Conservation (phyloP, 2,888 invertebrate species). For the Tillus elongatus region DNA sequence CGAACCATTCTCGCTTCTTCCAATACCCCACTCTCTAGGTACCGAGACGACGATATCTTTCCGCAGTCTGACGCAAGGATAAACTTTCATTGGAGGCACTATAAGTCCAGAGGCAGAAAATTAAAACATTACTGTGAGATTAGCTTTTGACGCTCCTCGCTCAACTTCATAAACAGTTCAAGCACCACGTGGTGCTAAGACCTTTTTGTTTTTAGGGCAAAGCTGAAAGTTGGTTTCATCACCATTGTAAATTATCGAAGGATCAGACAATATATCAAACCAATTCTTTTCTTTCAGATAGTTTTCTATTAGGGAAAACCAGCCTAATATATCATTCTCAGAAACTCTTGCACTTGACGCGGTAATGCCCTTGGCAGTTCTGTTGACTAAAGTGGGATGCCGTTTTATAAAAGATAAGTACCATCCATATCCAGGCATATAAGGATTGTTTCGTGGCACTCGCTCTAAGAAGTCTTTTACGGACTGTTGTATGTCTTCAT, state of each 20-base stretch:
- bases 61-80: slow-evolving; percentile 14
- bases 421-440: slow-evolving; percentile 10
- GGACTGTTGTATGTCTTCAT: not conserved
- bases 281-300: slow-evolving; percentile 4
- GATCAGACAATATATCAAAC: slow-evolving; percentile 6
- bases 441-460: slow-evolving; percentile 3
- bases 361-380: slow-evolving; percentile 4
- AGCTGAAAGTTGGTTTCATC: slow-evolving; percentile 7
- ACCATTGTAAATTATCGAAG: slow-evolving; percentile 5
- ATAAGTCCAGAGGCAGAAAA: slow-evolving; percentile 13
- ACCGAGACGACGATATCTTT: slow-evolving; percentile 17
- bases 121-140: slow-evolving; percentile 18
- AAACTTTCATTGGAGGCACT: slow-evolving; percentile 12
- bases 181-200: slow-evolving; percentile 16
- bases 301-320: slow-evolving; percentile 3
- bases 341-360: not conserved
- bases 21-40: slow-evolving; percentile 15
- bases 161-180: slow-evolving; percentile 16
- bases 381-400: not conserved
- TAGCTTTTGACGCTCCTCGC: slow-evolving; percentile 10
- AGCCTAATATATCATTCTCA: slow-evolving; percentile 3
- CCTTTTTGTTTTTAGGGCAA: slow-evolving; percentile 12
- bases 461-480: not conserved
- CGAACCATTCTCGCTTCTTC: slow-evolving; percentile 17
- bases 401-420: slow-evolving; percentile 6